Conservation (phyloP, 1,140 invertebrate genomes). For the Drosophila orena region DNA sequence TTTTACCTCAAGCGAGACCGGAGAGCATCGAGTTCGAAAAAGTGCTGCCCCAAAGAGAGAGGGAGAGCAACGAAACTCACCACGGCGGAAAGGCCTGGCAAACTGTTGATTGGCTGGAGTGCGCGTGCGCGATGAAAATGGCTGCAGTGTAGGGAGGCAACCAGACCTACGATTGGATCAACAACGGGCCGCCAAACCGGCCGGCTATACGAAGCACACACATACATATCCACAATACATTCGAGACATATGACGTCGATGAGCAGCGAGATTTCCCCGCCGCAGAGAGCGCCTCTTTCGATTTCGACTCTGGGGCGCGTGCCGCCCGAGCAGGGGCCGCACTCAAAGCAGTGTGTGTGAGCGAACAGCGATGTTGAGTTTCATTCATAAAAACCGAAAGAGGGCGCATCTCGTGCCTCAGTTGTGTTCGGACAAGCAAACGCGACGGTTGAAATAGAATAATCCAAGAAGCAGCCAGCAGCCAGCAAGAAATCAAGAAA, state of each 20-base stretch:
- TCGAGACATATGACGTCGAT: conserved; percentile 46
- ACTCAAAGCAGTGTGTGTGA: conserved; percentile 6
- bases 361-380: conserved; percentile 66
- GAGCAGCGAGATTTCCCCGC: conserved; percentile 60
- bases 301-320: conserved; percentile 68
- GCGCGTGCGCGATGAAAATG: conserved; percentile 85
- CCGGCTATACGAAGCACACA: conserved; percentile 14
- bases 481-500: conserved; percentile 32
- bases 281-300: conserved; percentile 34
- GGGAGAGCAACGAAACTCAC: conserved; percentile 25
- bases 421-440: conserved; percentile 85
- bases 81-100: conserved; percentile 64
- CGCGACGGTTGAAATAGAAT: conserved; percentile 78
- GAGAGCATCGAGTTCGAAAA: conserved; percentile 30
- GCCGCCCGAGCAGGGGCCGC: conserved; percentile 42
- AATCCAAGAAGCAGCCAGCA: conserved; percentile 16
- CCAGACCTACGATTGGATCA: conserved; percentile 72
- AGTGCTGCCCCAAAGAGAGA: background rate
- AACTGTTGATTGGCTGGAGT: conserved; percentile 84
- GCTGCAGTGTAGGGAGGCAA: conserved; percentile 81
- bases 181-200: conserved; percentile 43
- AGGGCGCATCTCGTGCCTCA: conserved; percentile 84
- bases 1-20: conserved; percentile 58
- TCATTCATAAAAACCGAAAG: conserved; percentile 85
- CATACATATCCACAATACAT: background rate